Evolutionary conservation across 2,113 vertebrate species (phyloP).

Genomic region (Melierax canorus): DNA sequence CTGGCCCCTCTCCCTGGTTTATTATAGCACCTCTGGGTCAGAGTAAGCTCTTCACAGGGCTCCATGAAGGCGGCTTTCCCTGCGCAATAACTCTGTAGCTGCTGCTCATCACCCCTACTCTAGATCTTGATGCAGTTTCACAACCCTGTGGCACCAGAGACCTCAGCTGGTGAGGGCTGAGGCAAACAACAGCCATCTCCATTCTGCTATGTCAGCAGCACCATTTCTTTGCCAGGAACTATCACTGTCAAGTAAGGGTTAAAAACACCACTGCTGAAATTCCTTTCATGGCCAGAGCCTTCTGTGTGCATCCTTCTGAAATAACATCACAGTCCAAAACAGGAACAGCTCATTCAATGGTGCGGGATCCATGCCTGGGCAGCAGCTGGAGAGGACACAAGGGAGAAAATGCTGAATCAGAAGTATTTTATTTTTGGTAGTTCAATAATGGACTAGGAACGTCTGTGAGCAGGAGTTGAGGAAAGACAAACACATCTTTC

Average conservation of each 20-base stretch:
- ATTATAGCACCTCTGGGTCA: background rate
- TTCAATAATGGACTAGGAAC: background rate
- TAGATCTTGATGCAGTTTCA: background rate
- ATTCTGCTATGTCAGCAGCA: background rate
- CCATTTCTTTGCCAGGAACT: background rate
- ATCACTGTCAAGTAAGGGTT: background rate
- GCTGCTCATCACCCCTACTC: background rate
- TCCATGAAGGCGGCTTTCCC: background rate
- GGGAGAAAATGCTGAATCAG: constrained; percentile 32
- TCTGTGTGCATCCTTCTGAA: constrained; percentile 12
- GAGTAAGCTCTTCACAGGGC: background rate
- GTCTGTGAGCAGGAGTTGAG: background rate
- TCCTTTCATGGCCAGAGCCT: background rate
- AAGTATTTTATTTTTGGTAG: constrained; percentile 29
- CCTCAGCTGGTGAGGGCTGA: background rate
- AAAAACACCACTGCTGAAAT: background rate
- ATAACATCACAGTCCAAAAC: constrained; percentile 43
- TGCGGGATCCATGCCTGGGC: background rate
- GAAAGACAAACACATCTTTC: background rate
- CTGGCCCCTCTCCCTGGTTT: background rate
- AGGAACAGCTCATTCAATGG: constrained; percentile 19
- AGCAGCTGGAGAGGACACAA: background rate
- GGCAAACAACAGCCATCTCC: constrained; percentile 4
- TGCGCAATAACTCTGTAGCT: background rate
- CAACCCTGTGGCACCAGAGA: background rate